Conservation (phyloP, 35 echinoderm and acorn worm species). For the Ophiothrix spiculata region DNA sequence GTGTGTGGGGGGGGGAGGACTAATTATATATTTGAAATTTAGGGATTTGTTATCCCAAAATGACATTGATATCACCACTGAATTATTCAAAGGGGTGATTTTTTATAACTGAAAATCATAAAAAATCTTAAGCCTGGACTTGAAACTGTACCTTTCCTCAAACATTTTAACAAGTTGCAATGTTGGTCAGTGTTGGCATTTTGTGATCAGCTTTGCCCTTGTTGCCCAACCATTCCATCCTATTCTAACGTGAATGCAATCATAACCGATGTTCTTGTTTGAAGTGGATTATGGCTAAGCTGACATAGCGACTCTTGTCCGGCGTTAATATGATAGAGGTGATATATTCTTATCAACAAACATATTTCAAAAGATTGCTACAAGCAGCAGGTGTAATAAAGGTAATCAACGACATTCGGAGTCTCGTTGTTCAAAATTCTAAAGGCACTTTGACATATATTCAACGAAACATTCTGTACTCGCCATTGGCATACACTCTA, state of each 20-base stretch:
- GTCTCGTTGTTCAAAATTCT: no score
- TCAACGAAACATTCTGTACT: no score
- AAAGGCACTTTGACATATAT: no score
- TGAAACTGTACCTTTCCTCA: background rate
- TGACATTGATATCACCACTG: background rate
- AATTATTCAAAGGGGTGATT: background rate
- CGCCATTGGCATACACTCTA: no score
- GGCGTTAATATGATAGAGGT: background rate
- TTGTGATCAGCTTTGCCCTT: background rate
- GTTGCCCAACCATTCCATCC: background rate
- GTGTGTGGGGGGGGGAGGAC: background rate
- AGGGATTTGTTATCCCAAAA: background rate
- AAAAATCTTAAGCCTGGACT: background rate
- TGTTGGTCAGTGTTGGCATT: slow-evolving; percentile 2
- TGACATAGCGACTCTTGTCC: slow-evolving; percentile 8
- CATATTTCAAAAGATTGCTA: background rate
- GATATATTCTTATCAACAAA: slow-evolving; percentile 4
- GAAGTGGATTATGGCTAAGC: no score
- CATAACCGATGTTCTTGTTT: background rate
- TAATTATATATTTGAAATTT: background rate
- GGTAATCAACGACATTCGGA: no score
- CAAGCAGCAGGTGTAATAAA: background rate
- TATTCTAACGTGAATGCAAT: background rate
- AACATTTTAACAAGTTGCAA: no score
- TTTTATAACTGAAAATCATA: background rate